A percentile compares a stretch with the other conserved stretches of the same genome.
phyloP scores from a whole-genome alignment of 2,113 vertebrate species.

The Otus sunia region DNA sequence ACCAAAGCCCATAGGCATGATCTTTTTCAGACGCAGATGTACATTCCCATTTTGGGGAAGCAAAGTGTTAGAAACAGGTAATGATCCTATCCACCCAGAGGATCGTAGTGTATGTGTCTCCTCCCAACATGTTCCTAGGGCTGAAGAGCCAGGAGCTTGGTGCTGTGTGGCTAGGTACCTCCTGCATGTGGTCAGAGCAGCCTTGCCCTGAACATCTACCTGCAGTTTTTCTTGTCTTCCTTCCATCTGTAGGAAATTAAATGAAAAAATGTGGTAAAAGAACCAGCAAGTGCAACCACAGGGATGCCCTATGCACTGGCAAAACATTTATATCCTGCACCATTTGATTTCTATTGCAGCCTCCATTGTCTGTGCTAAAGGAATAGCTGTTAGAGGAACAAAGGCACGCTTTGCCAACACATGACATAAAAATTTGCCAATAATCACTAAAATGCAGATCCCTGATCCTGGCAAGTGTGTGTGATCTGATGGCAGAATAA shows the following conservation, averaged over 20 bases:
- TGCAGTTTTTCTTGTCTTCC: background rate
- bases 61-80: background rate
- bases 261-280: background rate
- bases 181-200: background rate
- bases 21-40: background rate
- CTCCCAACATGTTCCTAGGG: background rate
- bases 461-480: background rate
- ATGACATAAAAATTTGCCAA: background rate
- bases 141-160: background rate
- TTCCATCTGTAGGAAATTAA: background rate
- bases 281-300: background rate
- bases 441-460: background rate
- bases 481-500: background rate
- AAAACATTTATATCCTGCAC: background rate
- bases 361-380: background rate
- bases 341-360: background rate
- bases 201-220: background rate
- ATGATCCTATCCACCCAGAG: fast-evolving
- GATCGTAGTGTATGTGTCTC: background rate
- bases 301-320: background rate
- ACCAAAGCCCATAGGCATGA: background rate
- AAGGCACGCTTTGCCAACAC: background rate
- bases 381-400: background rate
- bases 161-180: background rate
- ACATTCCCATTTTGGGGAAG: background rate